These are phyloP conservation scores for Eira barbara DNA, from an alignment of 2,113 vertebrate species.

Conservation along the genomic window DNA sequence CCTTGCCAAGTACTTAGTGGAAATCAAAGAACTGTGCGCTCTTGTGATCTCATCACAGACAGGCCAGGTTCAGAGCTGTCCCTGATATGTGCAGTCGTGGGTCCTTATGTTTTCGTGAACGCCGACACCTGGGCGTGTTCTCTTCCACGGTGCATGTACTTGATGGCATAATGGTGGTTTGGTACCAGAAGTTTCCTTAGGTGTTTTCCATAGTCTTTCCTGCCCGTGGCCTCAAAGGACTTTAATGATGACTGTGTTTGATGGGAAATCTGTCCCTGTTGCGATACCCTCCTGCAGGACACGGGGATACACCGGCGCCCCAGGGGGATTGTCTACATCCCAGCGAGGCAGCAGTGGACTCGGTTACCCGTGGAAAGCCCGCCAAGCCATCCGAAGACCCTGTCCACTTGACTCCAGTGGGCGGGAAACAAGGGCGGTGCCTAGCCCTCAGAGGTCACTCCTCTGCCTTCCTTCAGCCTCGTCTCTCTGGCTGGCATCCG, in stretches of 20 bases:
- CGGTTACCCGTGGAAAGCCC: slow-evolving; percentile 52
- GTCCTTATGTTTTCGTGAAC: slow-evolving; percentile 50
- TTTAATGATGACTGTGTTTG: slow-evolving; percentile 65
- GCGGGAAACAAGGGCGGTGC: neutral
- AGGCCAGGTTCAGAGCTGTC: slow-evolving; percentile 69
- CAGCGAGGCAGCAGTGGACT: slow-evolving; percentile 31
- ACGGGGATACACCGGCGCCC: slow-evolving; percentile 8
- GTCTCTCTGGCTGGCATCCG: neutral
- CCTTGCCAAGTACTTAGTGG: neutral
- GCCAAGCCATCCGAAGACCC: neutral
- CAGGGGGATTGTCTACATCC: slow-evolving; percentile 49
- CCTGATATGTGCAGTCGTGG: slow-evolving; percentile 28
- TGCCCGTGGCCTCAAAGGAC: slow-evolving; percentile 45
- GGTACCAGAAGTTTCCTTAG: slow-evolving; percentile 61
- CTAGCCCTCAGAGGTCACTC: neutral
- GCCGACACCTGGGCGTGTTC: slow-evolving; percentile 52
- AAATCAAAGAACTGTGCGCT: slow-evolving; percentile 52
- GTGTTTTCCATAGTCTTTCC: slow-evolving; percentile 44
- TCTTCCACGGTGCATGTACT: slow-evolving; percentile 33
- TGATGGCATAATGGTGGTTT: slow-evolving; percentile 48
- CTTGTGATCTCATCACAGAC: slow-evolving; percentile 66
- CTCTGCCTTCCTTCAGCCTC: neutral
- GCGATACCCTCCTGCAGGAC: slow-evolving; percentile 60
- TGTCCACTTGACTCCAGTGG: neutral
- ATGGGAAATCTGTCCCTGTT: slow-evolving; percentile 43